phyloP scores from a whole-genome alignment of 2,888 invertebrate species.

The Rosalia funebris region DNA sequence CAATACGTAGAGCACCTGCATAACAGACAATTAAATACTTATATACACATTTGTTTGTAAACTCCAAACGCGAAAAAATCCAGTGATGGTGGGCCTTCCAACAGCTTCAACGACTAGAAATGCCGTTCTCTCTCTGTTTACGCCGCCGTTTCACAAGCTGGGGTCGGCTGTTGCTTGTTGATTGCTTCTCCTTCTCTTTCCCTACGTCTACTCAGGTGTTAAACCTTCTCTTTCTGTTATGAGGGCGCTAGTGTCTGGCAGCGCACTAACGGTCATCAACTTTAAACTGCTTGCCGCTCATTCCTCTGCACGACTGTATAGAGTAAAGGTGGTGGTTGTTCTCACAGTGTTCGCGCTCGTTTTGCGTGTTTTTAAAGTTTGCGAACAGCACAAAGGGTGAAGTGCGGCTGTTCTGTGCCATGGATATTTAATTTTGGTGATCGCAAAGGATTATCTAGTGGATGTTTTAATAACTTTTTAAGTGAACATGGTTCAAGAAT shows the following conservation, averaged over 20 bases:
- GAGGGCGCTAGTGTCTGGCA: constrained; percentile 25
- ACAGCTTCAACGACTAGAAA: constrained; percentile 5
- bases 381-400: constrained; percentile 11
- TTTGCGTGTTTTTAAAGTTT: constrained; percentile 18
- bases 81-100: constrained; percentile 2
- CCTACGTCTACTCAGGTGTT: constrained; percentile 19
- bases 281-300: constrained; percentile 42
- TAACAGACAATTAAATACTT: not conserved
- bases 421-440: constrained; percentile 17
- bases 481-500: constrained; percentile 20
- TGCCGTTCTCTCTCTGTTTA: constrained; percentile 22
- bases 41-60: constrained; percentile 15
- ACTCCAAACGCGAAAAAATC: not conserved
- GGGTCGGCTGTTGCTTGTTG: constrained; percentile 45
- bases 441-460: constrained; percentile 11
- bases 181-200: constrained; percentile 41
- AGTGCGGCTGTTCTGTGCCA: constrained; percentile 22
- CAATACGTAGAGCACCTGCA: not conserved
- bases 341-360: constrained; percentile 13
- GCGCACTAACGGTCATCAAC: constrained; percentile 39
- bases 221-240: constrained; percentile 13
- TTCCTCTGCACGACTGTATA: constrained; percentile 33
- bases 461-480: not conserved
- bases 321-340: constrained; percentile 17
- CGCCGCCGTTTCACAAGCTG: constrained; percentile 26